Conservation (phyloP, 2,888 invertebrate genomes). For the Perizoma flavofasciatum region DNA sequence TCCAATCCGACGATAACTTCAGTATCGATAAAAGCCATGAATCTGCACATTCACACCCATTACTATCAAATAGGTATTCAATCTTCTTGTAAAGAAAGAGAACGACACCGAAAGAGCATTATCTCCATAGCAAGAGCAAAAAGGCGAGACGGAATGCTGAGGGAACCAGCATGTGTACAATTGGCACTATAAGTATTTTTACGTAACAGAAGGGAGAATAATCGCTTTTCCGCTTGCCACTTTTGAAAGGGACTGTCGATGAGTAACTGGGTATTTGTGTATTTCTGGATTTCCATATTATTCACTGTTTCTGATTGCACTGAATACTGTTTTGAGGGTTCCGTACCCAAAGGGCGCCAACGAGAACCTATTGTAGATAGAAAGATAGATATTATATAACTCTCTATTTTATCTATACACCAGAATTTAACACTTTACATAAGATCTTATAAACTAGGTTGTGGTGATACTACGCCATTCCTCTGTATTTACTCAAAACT, state of each 20-base stretch:
- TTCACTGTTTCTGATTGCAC: slow-evolving; percentile 6
- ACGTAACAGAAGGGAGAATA: slow-evolving; percentile 52
- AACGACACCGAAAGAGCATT: slow-evolving; percentile 67
- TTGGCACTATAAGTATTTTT: slow-evolving; percentile 67
- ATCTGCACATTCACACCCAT: slow-evolving; percentile 32
- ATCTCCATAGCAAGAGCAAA: slow-evolving; percentile 55
- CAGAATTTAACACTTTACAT: too few relatives aligned
- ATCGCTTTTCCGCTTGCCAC: slow-evolving; percentile 64
- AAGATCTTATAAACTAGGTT: too few relatives aligned
- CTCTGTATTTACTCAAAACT: too few relatives aligned
- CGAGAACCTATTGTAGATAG: too few relatives aligned
- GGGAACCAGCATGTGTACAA: slow-evolving; percentile 71
- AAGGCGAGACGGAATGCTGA: slow-evolving; percentile 55
- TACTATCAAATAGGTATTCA: slow-evolving; percentile 40
- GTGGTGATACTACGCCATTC: too few relatives aligned
- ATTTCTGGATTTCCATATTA: slow-evolving; percentile 13
- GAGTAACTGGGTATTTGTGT: slow-evolving; percentile 22
- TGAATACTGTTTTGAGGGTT: background rate
- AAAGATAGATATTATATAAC: too few relatives aligned
- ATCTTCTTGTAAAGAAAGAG: slow-evolving; percentile 48
- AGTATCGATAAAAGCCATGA: slow-evolving; percentile 26
- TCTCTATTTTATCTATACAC: too few relatives aligned
- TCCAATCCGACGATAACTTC: background rate
- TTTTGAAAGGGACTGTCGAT: slow-evolving; percentile 33
- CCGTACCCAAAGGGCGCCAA: background rate